Conservation (phyloP, 2,888 invertebrate genomes). For the Hemistola chrysoprasaria region DNA sequence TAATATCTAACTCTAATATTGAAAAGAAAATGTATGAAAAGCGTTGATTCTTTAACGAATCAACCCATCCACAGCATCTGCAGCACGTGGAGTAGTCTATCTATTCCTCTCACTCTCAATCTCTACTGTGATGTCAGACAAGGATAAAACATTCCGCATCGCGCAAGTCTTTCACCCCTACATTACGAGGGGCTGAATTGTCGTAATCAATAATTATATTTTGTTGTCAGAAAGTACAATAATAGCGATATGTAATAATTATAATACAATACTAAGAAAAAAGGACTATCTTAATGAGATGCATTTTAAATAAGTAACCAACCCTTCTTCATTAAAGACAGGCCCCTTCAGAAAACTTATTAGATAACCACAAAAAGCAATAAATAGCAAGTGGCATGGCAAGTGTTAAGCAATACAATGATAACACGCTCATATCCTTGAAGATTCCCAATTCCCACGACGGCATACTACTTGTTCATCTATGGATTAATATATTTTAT, state of each 20-base stretch:
- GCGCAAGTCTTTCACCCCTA: slow-evolving; percentile 64
- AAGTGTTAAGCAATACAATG: background rate
- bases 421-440: slow-evolving; percentile 5
- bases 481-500: too few species aligned
- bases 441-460: slow-evolving; percentile 15
- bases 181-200: slow-evolving; percentile 43
- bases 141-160: slow-evolving; percentile 48
- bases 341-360: slow-evolving; percentile 16
- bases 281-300: too few species aligned
- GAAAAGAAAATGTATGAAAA: background rate
- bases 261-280: slow-evolving; percentile 17
- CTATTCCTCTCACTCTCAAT: slow-evolving; percentile 45
- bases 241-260: slow-evolving; percentile 28
- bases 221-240: slow-evolving; percentile 33
- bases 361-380: slow-evolving; percentile 21
- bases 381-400: slow-evolving; percentile 13
- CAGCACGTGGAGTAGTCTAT: slow-evolving; percentile 66
- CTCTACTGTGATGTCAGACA: slow-evolving; percentile 30
- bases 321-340: background rate
- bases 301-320: background rate
- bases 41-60: slow-evolving; percentile 41
- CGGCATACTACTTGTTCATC: too few species aligned
- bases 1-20: too few species aligned
- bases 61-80: slow-evolving; percentile 60
- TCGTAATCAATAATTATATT: slow-evolving; percentile 66